Conservation (phyloP, 2,888 invertebrate species). For the Spodoptera picta region DNA sequence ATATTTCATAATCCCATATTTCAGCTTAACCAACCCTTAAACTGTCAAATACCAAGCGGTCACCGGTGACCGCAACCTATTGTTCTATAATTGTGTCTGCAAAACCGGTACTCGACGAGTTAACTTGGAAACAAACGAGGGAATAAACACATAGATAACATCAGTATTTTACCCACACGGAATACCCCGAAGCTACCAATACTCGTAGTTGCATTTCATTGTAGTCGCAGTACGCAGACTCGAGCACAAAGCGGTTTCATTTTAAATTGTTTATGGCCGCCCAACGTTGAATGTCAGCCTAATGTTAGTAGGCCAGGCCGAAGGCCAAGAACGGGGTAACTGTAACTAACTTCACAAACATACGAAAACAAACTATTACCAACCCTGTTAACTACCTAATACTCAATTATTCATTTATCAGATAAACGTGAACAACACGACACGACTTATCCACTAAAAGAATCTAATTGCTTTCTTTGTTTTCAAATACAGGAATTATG, state of each 20-base stretch:
- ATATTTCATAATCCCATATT: no score
- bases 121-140: neutral
- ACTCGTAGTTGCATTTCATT: constrained; percentile 21
- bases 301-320: constrained; percentile 46
- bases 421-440: constrained; percentile 45
- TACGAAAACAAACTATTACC: constrained; percentile 30
- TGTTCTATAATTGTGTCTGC: no score
- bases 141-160: constrained; percentile 19
- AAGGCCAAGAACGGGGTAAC: constrained; percentile 37
- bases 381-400: constrained; percentile 23
- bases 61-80: no score
- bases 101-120: no score
- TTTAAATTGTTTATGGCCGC: constrained; percentile 40
- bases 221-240: constrained; percentile 19
- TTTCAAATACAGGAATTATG: constrained; percentile 45
- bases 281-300: constrained; percentile 38
- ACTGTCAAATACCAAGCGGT: no score
- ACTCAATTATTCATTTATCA: constrained; percentile 48
- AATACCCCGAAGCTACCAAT: constrained; percentile 20
- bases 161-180: constrained; percentile 7
- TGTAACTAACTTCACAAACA: constrained; percentile 30
- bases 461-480: constrained; percentile 51
- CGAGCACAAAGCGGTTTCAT: constrained; percentile 32
- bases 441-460: constrained; percentile 42
- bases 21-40: no score